phyloP scores from a whole-genome alignment of 1,140 invertebrate genomes.

The Drosophila santomea region DNA sequence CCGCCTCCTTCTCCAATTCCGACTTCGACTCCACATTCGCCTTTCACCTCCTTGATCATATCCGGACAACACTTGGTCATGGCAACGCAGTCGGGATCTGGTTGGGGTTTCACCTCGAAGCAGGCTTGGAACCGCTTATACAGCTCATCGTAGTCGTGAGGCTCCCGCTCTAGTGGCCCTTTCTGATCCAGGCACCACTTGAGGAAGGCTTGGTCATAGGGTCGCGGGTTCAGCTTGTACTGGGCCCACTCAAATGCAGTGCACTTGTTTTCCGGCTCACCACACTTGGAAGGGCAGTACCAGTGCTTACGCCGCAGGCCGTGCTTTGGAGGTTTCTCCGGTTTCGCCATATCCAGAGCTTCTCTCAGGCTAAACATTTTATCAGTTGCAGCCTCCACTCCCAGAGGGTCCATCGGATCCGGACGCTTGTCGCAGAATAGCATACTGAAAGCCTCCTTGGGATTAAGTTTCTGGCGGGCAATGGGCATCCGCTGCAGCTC shows the following conservation, averaged over 20 bases:
- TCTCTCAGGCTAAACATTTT: background rate
- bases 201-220: constrained; percentile 30
- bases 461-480: constrained; percentile 15
- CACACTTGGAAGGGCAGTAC: constrained; percentile 31
- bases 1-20: background rate
- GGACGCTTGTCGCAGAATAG: constrained; percentile 11
- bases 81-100: constrained; percentile 1
- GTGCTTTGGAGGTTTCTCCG: background rate
- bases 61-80: constrained; percentile 39
- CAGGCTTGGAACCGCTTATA: constrained; percentile 42
- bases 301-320: background rate
- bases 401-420: constrained; percentile 10
- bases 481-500: constrained; percentile 42
- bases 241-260: constrained; percentile 51
- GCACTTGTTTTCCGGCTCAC: constrained; percentile 29
- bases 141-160: constrained; percentile 52
- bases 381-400: background rate
- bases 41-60: background rate
- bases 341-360: constrained; percentile 1
- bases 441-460: constrained; percentile 8
- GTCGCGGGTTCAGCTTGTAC: constrained; percentile 32
- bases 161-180: constrained; percentile 11
- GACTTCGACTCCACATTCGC: background rate
- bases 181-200: constrained; percentile 4
- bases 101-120: constrained; percentile 19